phyloP scores from a whole-genome alignment of 2,888 invertebrate species.

The Drosophila limbata region DNA sequence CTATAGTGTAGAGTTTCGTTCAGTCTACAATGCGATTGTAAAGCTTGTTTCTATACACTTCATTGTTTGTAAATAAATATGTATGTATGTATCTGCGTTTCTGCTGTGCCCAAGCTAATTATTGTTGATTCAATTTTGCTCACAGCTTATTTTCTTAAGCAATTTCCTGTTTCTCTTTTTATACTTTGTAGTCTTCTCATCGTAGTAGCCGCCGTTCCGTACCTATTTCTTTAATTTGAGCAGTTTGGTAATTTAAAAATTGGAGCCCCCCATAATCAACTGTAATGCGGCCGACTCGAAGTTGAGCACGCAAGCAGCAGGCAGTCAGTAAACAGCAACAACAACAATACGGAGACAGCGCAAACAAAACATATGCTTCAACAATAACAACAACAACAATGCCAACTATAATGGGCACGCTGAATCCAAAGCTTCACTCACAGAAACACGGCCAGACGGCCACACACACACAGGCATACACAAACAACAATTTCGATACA shows the following conservation, averaged over 20 bases:
- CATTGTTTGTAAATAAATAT: not conserved
- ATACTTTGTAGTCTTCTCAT: conserved; percentile 28
- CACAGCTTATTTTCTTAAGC: conserved; percentile 55
- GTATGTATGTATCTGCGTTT: not conserved
- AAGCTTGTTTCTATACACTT: not conserved
- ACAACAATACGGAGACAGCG: conserved; percentile 31
- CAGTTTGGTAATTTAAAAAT: conserved; percentile 78
- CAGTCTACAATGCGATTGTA: not conserved
- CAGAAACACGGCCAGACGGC: conserved; percentile 60
- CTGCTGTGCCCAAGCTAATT: conserved; percentile 46
- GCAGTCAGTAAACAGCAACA: conserved; percentile 42
- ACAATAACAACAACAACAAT: conserved; percentile 36
- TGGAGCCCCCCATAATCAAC: conserved; percentile 71
- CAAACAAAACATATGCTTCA: conserved; percentile 73
- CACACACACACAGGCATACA: conserved; percentile 40
- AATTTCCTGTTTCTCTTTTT: conserved; percentile 64
- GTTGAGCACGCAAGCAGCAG: conserved; percentile 69
- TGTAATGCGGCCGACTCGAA: conserved; percentile 73
- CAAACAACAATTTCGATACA: conserved; percentile 51
- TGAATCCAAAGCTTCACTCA: conserved; percentile 55
- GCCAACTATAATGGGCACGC: conserved; percentile 45
- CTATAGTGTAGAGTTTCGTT: conserved; percentile 22
- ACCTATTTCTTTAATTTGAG: conserved; percentile 73
- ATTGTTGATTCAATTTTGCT: conserved; percentile 57
- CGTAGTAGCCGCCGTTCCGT: conserved; percentile 16